These are phyloP conservation scores for Yponomeuta sedellus DNA, from an alignment of 2,888 invertebrate species.

Conservation along the genomic window DNA sequence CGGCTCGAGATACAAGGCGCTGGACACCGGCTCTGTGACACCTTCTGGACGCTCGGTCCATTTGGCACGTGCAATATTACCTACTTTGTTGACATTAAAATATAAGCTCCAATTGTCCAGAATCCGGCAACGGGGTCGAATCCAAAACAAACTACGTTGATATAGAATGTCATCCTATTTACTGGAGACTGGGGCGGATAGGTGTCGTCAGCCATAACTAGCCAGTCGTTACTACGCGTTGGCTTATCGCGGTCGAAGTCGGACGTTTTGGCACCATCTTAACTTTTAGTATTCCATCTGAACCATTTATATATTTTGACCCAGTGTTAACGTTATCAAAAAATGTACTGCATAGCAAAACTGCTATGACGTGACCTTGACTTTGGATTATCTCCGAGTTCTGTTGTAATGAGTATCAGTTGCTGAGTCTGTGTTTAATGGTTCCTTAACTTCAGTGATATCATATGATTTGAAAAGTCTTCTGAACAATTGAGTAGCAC, in stretches of 20 bases:
- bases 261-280: too few relatives aligned
- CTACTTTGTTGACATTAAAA: not conserved
- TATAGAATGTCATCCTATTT: slow-evolving; percentile 30
- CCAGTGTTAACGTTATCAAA: not conserved
- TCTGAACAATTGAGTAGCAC: too few relatives aligned
- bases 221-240: slow-evolving; percentile 68
- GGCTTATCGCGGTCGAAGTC: slow-evolving; percentile 70
- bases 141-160: slow-evolving; percentile 6
- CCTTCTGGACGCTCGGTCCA: slow-evolving; percentile 21
- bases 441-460: too few relatives aligned
- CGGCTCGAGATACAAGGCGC: not conserved
- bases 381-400: too few relatives aligned
- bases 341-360: too few relatives aligned
- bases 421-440: too few relatives aligned
- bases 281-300: not conserved
- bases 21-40: not conserved
- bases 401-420: too few relatives aligned
- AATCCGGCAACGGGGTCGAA: not conserved
- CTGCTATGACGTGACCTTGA: too few relatives aligned
- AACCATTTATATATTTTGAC: not conserved
- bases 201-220: slow-evolving; percentile 63
- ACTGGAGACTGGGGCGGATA: slow-evolving; percentile 48
- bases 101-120: not conserved
- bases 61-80: slow-evolving; percentile 47
- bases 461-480: too few relatives aligned